Evolutionary conservation across 2,797 vertebrate species (phyloP).

Genomic region (Clamator glandarius): DNA sequence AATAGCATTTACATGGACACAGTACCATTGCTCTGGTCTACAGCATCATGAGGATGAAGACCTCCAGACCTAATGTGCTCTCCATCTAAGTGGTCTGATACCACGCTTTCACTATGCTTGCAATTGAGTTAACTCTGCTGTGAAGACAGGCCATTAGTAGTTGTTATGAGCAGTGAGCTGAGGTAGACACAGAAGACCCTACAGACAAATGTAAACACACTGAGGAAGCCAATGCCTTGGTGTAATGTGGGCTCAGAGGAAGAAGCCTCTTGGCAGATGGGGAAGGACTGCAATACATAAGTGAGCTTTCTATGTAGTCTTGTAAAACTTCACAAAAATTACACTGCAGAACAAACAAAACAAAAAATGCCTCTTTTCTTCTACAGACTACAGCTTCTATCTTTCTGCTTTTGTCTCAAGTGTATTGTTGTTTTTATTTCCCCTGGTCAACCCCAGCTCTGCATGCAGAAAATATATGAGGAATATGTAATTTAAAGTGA

Average conservation of each 20-base stretch:
- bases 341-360: not conserved
- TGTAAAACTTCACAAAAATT: slow-evolving; percentile 6
- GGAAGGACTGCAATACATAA: not conserved
- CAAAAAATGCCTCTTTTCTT: not conserved
- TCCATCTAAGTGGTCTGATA: not conserved
- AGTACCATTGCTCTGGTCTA: not conserved
- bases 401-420: not conserved
- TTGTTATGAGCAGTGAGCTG: not conserved
- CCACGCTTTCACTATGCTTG: not conserved
- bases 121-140: not conserved
- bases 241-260: not conserved
- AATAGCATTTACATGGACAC: not conserved
- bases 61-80: not conserved
- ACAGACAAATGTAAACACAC: not conserved
- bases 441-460: not conserved
- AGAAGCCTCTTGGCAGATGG: not conserved
- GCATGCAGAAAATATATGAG: not conserved
- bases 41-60: fast-evolving
- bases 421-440: not conserved
- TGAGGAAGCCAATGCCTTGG: not conserved
- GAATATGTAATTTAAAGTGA: not conserved
- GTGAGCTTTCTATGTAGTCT: not conserved
- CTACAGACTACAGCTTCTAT: not conserved
- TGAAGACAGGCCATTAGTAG: not conserved
- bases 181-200: not conserved